phyloP scores from a whole-genome alignment of 2,113 vertebrate genomes.

The Cyprinus carpio region DNA sequence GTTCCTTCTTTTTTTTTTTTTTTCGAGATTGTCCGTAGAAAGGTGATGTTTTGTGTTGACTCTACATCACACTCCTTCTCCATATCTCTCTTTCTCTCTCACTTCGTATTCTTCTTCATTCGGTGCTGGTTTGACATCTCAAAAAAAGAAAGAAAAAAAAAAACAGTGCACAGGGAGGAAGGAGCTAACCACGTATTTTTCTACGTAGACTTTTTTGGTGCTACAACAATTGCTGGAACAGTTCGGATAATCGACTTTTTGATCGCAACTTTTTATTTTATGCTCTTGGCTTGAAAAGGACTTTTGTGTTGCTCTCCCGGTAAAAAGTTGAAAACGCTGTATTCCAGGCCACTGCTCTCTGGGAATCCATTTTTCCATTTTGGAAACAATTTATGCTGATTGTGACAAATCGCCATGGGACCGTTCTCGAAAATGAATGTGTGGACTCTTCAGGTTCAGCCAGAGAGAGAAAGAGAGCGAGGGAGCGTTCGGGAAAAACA shows the following conservation, averaged over 20 bases:
- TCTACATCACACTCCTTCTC: conserved; percentile 16
- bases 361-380: conserved; percentile 3
- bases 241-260: background rate
- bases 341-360: background rate
- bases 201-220: conserved; percentile 11
- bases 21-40: conserved; percentile 79
- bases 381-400: conserved; percentile 52
- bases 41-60: conserved; percentile 69
- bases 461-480: conserved; percentile 58
- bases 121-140: conserved; percentile 68
- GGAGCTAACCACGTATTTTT: background rate
- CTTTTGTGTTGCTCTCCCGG: background rate
- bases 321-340: no score
- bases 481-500: conserved; percentile 53
- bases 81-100: conserved; percentile 27
- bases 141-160: conserved; percentile 61
- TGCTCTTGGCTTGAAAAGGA: conserved; percentile 14
- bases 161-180: conserved; percentile 53
- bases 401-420: conserved; percentile 66
- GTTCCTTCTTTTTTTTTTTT: conserved; percentile 58
- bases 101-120: conserved; percentile 51
- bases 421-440: conserved; percentile 79
- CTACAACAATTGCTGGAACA: conserved; percentile 27
- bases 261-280: background rate
- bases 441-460: conserved; percentile 90